Evolutionary conservation across 1,140 invertebrate genomes (phyloP).

Genomic region (Telenomus remus): DNA sequence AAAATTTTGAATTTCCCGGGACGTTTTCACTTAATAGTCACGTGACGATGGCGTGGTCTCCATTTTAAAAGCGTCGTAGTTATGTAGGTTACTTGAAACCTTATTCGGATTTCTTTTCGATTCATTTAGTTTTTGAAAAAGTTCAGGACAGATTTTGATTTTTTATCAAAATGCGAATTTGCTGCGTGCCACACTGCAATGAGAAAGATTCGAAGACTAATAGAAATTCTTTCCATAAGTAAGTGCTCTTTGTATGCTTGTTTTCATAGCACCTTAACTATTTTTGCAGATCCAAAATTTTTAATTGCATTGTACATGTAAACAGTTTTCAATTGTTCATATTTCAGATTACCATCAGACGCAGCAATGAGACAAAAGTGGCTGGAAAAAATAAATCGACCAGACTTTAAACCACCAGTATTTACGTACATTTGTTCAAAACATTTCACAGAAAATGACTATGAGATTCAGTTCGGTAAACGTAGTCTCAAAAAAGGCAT

Average conservation of each 20-base stretch:
- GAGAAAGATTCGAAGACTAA: constrained; percentile 30
- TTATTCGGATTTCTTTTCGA: too few species aligned
- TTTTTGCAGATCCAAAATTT: too few species aligned
- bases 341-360: neutral
- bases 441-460: constrained; percentile 14
- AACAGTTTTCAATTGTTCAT: too few species aligned
- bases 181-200: constrained; percentile 21
- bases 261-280: too few species aligned
- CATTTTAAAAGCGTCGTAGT: constrained; percentile 25
- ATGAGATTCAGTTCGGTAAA: constrained; percentile 25
- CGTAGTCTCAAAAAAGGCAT: constrained; percentile 14
- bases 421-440: constrained; percentile 21
- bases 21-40: neutral
- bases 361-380: neutral
- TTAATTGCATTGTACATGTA: too few species aligned
- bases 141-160: constrained; percentile 3
- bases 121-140: too few species aligned
- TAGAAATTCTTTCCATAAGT: constrained; percentile 35
- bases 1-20: constrained; percentile 2
- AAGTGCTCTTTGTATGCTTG: neutral
- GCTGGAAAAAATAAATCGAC: constrained; percentile 15
- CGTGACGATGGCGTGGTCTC: constrained; percentile 17
- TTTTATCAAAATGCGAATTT: constrained; percentile 19
- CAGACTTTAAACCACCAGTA: constrained; percentile 4
- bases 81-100: too few species aligned